Base-by-base conservation (phyloP, 2,888 invertebrate genomes). In the Volucella zonaria region DNA sequence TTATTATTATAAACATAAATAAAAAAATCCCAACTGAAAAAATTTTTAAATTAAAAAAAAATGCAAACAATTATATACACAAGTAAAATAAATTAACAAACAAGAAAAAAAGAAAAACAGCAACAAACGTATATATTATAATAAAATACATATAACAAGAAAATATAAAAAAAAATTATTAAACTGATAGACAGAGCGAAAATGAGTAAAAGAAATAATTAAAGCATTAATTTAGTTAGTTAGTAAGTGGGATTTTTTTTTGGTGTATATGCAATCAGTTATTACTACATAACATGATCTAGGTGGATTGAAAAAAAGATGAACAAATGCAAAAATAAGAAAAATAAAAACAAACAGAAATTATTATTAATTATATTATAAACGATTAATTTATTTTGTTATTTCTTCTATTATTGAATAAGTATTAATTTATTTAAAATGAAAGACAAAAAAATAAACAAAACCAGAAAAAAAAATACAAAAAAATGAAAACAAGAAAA, bases 381-480 rank as follows among this genome's bases (percentile, higher is more conserved):
- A 85, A 81, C 85, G 74, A 85, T 83, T 78, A 86, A 31, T 86
- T 86, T 86, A 86, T 82, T 86, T 86, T 86, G 86, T 86, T 86
- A 86, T 68, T 82, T 82, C 86, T 86, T 86, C 86, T 86, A 86
- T 86, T 86, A 86, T 74, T 77, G 74, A 78, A 86, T 86, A 82
- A 82, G 77, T 86, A 82, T 86, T 86, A 78, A 74, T 86, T 86
- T 86, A 86, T 86, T 82, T 82, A 78, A 82, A 74, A 78, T 73
- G 76, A 81, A 45, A 58, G 9, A 14, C 12, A 23, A 70, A 62
- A 83, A 83, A 66, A 61, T 66, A 66, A 62, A 74, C 71, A 75
- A 40, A 76, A 76, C 66, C 58, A 54, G 73, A 74, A n/a, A 62
- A 61, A 78, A 80, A 82, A 86, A 82, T 70, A 74, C 75, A 81